phyloP scores from a whole-genome alignment of 2,113 vertebrate species.

The Actenoides hombroni region DNA sequence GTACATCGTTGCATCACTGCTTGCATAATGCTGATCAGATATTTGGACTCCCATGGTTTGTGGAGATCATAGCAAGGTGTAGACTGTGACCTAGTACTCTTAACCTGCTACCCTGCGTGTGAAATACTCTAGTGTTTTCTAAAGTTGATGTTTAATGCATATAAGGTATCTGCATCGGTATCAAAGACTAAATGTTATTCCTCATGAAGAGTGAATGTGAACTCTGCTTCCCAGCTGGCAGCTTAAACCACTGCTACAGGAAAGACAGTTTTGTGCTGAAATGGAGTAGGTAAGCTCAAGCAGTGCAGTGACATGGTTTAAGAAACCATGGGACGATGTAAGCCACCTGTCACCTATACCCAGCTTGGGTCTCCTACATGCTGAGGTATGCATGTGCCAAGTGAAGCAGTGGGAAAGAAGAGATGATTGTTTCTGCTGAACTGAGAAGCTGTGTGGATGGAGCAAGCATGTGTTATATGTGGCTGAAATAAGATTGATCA shows the following conservation, averaged over 20 bases:
- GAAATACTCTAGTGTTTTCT: neutral
- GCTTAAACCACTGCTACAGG: neutral
- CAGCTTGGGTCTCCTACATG: rapidly evolving
- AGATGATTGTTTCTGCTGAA: neutral
- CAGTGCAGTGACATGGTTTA: neutral
- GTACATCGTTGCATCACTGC: neutral
- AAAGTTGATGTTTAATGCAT: neutral
- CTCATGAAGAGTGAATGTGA: neutral
- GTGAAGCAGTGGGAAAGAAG: neutral
- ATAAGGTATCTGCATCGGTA: neutral
- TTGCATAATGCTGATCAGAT: neutral
- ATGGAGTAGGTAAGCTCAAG: neutral
- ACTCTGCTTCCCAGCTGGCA: neutral
- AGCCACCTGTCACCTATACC: neutral
- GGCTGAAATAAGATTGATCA: neutral
- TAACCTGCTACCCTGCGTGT: neutral
- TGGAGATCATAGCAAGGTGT: neutral
- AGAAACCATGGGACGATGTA: neutral
- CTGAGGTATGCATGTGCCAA: neutral
- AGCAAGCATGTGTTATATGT: neutral
- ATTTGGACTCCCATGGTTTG: neutral
- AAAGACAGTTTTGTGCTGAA: neutral
- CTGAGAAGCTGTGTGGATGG: neutral
- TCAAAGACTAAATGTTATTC: neutral
- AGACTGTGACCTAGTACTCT: neutral